Conservation (phyloP, 2,113 vertebrate species). For the Melanerpes formicivorus region DNA sequence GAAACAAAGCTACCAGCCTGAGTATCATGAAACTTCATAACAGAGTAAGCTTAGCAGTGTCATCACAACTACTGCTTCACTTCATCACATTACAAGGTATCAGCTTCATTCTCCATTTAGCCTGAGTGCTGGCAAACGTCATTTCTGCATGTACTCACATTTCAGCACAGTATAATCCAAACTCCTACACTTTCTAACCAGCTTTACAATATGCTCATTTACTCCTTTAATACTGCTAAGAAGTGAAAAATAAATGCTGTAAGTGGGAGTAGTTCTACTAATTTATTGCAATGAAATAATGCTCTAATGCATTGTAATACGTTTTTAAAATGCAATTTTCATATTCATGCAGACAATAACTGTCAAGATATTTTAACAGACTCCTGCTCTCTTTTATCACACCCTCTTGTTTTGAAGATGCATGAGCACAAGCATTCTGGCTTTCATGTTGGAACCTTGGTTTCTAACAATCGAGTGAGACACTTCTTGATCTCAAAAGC, state of each 20-base stretch:
- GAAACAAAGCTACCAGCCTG: not conserved
- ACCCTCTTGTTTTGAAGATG: not conserved
- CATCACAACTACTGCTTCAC: conserved; percentile 60
- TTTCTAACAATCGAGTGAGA: not conserved
- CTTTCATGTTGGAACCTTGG: not conserved
- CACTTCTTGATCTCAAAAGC: not conserved
- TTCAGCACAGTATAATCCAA: conserved; percentile 60
- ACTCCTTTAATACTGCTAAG: conserved; percentile 45
- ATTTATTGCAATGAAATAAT: conserved; percentile 46
- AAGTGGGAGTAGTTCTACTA: conserved; percentile 21
- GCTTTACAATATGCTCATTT: conserved; percentile 55
- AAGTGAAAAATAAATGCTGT: conserved; percentile 50
- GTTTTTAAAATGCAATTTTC: conserved; percentile 42
- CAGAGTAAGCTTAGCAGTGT: conserved; percentile 49
- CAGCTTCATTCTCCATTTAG: conserved; percentile 65
- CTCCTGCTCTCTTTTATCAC: not conserved
- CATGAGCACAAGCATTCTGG: not conserved
- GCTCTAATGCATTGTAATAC: conserved; percentile 37
- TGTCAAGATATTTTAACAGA: conserved; percentile 46
- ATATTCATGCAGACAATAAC: conserved; percentile 26
- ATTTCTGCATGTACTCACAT: conserved; percentile 61
- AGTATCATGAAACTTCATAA: conserved; percentile 28
- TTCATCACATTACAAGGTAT: conserved; percentile 55
- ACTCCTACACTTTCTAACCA: conserved; percentile 64
- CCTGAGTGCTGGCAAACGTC: conserved; percentile 48